Evolutionary conservation across 2,113 vertebrate species (phyloP).

Genomic region (Axis porcinus): DNA sequence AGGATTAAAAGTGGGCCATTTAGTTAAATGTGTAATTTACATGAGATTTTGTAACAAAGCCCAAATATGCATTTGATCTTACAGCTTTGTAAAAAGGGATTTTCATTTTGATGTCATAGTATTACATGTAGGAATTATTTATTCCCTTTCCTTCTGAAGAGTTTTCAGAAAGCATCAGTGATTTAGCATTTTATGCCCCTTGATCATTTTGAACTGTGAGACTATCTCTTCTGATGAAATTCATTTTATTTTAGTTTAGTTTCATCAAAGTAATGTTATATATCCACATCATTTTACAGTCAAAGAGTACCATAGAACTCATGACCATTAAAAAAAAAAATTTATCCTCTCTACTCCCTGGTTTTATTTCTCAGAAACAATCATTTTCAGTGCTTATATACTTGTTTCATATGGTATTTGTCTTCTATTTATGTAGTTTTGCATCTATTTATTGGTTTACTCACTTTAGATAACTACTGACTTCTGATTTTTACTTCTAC

Average conservation of each 20-base stretch:
- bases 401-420: not conserved
- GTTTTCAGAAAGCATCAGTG: not conserved
- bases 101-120: not conserved
- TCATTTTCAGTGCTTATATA: not conserved
- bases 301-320: not conserved
- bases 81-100: not conserved
- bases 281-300: not conserved
- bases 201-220: not conserved
- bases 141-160: not conserved
- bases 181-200: not conserved
- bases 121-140: not conserved
- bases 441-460: not conserved
- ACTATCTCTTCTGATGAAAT: not conserved
- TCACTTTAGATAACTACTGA: not conserved
- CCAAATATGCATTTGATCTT: not conserved
- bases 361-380: not conserved
- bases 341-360: fast-evolving
- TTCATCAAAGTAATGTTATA: not conserved
- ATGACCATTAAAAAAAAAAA: not conserved
- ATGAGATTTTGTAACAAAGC: not conserved
- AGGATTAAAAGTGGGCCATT: not conserved
- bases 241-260: not conserved
- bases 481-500: not conserved
- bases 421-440: not conserved
- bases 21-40: not conserved